Conservation (phyloP, 2,888 invertebrate genomes). For the Gonocerus acuteangulatus region DNA sequence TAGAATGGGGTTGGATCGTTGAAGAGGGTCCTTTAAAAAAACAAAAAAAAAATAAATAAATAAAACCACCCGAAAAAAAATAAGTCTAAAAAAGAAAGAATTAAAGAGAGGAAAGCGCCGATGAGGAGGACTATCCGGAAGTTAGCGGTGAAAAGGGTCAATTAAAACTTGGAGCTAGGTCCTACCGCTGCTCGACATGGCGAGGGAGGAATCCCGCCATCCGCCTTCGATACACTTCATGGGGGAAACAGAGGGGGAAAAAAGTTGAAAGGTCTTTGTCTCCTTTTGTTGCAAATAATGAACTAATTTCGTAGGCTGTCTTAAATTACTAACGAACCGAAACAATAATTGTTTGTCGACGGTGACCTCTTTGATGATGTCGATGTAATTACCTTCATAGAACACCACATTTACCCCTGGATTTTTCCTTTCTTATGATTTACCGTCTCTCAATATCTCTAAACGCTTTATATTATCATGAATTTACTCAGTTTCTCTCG, state of each 20-base stretch:
- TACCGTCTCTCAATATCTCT: too few species aligned
- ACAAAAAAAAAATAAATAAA: background rate
- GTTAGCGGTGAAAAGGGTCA: slow-evolving; percentile 18
- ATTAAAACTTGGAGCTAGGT: slow-evolving; percentile 11
- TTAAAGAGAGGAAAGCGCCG: background rate
- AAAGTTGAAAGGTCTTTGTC: slow-evolving; percentile 19
- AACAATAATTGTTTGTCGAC: slow-evolving; percentile 16
- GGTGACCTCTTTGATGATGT: slow-evolving; percentile 15
- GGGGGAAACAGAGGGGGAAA: background rate
- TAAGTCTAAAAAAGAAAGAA: background rate
- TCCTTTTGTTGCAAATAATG: slow-evolving; percentile 22
- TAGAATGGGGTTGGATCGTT: too few species aligned
- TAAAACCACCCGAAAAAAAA: background rate
- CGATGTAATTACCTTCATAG: slow-evolving; percentile 15
- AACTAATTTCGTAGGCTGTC: slow-evolving; percentile 17
- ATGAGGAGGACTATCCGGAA: background rate
- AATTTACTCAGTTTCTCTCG: too few species aligned
- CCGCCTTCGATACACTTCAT: background rate
- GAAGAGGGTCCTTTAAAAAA: background rate
- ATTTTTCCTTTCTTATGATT: slow-evolving; percentile 4
- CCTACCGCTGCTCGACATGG: slow-evolving; percentile 4
- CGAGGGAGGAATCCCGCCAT: background rate
- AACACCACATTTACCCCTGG: slow-evolving; percentile 5
- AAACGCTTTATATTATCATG: too few species aligned
- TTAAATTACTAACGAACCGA: slow-evolving; percentile 21